These are phyloP conservation scores for Chlorodrepanis virens DNA, from an alignment of 2,113 vertebrate genomes.

Conservation along the genomic window DNA sequence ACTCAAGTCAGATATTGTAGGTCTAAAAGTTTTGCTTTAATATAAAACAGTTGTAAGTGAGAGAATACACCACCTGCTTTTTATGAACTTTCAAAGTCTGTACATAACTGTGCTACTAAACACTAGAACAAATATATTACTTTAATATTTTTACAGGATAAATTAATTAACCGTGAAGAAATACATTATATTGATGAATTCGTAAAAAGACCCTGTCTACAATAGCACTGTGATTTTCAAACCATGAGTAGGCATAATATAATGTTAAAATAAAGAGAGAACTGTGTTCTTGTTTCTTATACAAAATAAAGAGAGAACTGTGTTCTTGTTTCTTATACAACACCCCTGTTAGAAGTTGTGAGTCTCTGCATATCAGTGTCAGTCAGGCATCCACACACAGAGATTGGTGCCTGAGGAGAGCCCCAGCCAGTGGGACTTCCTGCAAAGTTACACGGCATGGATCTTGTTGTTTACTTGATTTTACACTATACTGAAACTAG, in stretches of 20 bases:
- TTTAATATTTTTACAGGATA: neutral
- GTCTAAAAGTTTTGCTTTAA: neutral
- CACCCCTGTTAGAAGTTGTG: neutral
- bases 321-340: neutral
- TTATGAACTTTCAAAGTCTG: neutral
- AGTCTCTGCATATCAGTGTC: neutral
- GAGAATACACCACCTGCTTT: neutral
- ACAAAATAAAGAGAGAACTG: neutral
- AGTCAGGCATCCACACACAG: fast-evolving
- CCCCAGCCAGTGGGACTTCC: neutral
- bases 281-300: neutral
- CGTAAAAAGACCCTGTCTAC: neutral
- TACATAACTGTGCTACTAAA: neutral
- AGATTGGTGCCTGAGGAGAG: neutral
- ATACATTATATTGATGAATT: neutral
- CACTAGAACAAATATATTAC: neutral
- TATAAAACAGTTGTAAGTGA: neutral
- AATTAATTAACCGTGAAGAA: neutral
- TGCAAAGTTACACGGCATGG: neutral
- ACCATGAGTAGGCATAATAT: neutral
- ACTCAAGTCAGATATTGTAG: neutral
- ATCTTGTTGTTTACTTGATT: neutral
- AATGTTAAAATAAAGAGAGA: neutral
- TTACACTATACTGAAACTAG: neutral
- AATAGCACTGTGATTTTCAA: neutral